Evolutionary conservation across 37 sponge, comb jelly and placozoan species (phyloP).

Genomic region (Aphrocallistes beatrix): DNA sequence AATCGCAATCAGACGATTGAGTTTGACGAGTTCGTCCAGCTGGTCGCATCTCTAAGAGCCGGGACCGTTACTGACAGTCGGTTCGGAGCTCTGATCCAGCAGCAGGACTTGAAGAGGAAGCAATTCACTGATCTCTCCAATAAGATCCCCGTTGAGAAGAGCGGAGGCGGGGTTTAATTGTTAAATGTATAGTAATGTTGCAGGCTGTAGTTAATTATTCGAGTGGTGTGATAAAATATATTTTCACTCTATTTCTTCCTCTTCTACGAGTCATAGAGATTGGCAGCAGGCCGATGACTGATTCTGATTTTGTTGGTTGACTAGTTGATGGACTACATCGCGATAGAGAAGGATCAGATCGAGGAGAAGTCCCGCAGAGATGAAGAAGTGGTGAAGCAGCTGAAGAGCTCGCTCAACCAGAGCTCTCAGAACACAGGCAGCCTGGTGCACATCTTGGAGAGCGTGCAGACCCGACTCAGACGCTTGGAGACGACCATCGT

Average conservation of each 20-base stretch:
- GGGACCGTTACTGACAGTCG: conserved; percentile 77
- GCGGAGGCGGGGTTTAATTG: conserved; percentile 78
- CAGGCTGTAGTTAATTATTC: no score
- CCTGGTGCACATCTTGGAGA: conserved; percentile 70
- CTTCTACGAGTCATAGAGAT: no score
- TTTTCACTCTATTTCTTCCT: no score
- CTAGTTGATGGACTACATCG: not conserved
- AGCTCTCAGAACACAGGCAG: not conserved
- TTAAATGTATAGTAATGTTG: no score
- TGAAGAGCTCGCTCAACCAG: not conserved
- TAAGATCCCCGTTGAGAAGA: conserved; percentile 46
- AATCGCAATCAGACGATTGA: conserved; percentile 93
- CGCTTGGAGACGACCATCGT: conserved; percentile 70
- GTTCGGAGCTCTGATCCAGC: conserved; percentile 47
- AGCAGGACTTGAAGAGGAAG: conserved; percentile 31
- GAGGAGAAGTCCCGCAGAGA: not conserved
- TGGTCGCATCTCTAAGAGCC: conserved; percentile 19
- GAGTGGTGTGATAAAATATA: no score
- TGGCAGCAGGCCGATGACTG: no score
- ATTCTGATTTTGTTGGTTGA: not conserved
- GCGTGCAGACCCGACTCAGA: conserved; percentile 56
- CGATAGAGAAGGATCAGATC: not conserved
- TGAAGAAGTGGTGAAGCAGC: not conserved
- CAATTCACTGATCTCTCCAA: not conserved
- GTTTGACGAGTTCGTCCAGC: conserved; percentile 90